phyloP scores from a whole-genome alignment of 2,113 vertebrate genomes.

The Elephantulus edwardii region DNA sequence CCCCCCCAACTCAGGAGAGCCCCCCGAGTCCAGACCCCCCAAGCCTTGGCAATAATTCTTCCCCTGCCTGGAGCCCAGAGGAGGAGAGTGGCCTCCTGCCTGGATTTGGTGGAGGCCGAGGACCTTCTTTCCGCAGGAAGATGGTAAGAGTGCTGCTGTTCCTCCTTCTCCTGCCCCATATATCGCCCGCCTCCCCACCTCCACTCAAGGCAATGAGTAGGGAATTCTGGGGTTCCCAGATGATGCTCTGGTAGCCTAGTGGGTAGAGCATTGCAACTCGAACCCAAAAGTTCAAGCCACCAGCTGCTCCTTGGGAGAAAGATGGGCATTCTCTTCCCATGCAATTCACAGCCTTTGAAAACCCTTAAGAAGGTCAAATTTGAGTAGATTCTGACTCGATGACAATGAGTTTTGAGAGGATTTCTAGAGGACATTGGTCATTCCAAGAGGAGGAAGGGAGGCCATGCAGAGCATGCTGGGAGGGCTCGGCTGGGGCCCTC shows the following conservation, averaged over 20 bases:
- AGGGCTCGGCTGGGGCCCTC: background rate
- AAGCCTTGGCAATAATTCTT: conserved; percentile 71
- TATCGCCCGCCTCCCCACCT: background rate
- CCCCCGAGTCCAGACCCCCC: conserved; percentile 62
- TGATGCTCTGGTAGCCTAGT: too few species aligned
- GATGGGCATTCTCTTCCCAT: too few species aligned
- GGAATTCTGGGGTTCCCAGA: background rate
- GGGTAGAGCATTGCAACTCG: too few species aligned
- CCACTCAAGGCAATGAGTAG: background rate
- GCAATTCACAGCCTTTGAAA: too few species aligned
- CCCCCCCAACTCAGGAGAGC: conserved; percentile 72
- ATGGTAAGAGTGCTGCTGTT: background rate
- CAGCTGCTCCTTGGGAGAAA: too few species aligned
- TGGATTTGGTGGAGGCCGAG: conserved; percentile 75
- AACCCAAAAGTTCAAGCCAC: too few species aligned
- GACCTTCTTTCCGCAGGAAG: conserved; percentile 68
- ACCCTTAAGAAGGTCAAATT: too few species aligned
- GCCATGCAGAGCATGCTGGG: conserved; percentile 18
- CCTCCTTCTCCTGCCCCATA: background rate
- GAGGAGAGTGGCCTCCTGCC: conserved; percentile 79
- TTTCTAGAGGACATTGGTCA: background rate
- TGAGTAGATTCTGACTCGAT: too few species aligned
- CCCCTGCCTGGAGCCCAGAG: conserved; percentile 76
- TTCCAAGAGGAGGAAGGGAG: background rate
- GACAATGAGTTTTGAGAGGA: too few species aligned